Evolutionary conservation across 2,113 vertebrate species (phyloP).

Genomic region (Corydoras sp.): DNA sequence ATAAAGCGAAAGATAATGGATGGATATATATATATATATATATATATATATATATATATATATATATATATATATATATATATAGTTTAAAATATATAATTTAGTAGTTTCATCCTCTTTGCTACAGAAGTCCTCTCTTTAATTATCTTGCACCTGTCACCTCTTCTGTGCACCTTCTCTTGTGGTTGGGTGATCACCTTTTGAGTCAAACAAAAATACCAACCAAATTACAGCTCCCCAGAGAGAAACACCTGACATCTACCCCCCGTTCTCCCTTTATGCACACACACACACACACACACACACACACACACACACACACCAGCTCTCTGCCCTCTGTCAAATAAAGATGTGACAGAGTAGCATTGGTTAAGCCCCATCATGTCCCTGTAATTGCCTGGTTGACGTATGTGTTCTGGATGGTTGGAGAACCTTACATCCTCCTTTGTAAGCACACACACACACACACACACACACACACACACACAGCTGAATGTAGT

Average conservation of each 20-base stretch:
- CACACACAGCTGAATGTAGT: too few species aligned
- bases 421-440: constrained; percentile 15
- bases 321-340: constrained; percentile 11
- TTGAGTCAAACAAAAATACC: constrained; percentile 20
- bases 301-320: constrained; percentile 12
- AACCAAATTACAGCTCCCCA: constrained; percentile 27
- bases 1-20: too few species aligned
- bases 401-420: constrained; percentile 33
- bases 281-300: constrained; percentile 10
- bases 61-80: too few species aligned
- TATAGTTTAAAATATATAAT: too few species aligned
- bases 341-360: constrained; percentile 37
- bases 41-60: too few species aligned
- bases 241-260: constrained; percentile 19
- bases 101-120: too few species aligned
- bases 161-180: not conserved
- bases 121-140: not conserved
- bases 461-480: too few species aligned
- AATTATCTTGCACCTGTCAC: not conserved
- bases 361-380: constrained; percentile 23
- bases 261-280: constrained; percentile 6
- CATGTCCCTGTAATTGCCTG: constrained; percentile 32
- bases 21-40: too few species aligned
- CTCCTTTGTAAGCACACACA: too few species aligned
- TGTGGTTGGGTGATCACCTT: constrained; percentile 5